Evolutionary conservation across 1,140 invertebrate species (phyloP).

Genomic region (Eumeta japonica): DNA sequence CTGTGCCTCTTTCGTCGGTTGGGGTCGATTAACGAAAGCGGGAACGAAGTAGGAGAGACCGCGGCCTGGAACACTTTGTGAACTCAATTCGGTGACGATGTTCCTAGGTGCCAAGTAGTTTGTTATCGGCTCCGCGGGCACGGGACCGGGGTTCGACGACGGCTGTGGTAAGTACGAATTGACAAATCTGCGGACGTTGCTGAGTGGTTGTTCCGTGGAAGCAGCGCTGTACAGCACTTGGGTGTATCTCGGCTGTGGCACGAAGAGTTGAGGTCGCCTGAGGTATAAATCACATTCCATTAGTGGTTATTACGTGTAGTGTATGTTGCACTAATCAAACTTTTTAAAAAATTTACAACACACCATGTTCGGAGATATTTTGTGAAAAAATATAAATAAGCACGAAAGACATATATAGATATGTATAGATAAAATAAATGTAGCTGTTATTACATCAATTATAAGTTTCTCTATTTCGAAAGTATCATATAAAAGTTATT

Average conservation of each 20-base stretch:
- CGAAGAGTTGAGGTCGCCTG: conserved; percentile 42
- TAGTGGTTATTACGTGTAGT: not conserved
- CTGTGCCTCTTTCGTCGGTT: conserved; percentile 20
- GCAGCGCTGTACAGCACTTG: conserved; percentile 31
- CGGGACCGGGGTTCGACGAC: conserved; percentile 7
- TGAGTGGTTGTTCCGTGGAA: conserved; percentile 19
- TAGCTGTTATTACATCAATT: no score
- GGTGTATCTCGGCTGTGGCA: conserved; percentile 44
- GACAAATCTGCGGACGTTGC: conserved; percentile 42
- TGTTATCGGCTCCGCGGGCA: conserved; percentile 18
- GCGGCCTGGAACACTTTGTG: conserved; percentile 37
- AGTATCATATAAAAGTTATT: no score
- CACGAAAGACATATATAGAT: no score
- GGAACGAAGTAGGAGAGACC: conserved; percentile 43
- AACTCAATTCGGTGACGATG: conserved; percentile 22
- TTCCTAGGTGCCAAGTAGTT: conserved; percentile 31
- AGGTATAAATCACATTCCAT: conserved; percentile 6
- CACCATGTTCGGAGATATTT: no score
- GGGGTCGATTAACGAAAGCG: conserved; percentile 17
- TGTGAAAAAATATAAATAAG: no score
- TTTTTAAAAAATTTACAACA: conserved; percentile 4
- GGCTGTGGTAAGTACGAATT: conserved; percentile 32
- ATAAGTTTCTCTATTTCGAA: no score
- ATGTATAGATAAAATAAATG: no score
- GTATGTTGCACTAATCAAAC: no score